Percentiles rank a stretch among this genome's conserved stretches.
These are phyloP conservation scores for Meloidogyne hapla DNA, from an alignment of 1,140 invertebrate genomes.

Conservation along the genomic window DNA sequence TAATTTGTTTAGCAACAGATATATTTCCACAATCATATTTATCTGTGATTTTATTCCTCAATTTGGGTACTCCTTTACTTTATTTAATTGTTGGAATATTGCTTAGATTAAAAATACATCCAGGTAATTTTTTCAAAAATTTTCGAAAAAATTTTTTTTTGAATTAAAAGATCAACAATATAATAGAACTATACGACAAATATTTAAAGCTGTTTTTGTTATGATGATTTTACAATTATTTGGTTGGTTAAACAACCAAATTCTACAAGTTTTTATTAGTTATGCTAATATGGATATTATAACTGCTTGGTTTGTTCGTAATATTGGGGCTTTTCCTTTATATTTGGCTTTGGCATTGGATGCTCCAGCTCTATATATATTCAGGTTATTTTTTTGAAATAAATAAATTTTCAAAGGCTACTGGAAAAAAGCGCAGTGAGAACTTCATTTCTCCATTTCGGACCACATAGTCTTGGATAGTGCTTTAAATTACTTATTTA, in stretches of 20 bases:
- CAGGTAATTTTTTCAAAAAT: neutral
- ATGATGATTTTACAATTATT: constrained; percentile 6
- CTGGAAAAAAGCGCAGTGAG: too few relatives aligned
- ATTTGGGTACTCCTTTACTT: neutral
- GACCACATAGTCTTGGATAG: too few relatives aligned
- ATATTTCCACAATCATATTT: neutral
- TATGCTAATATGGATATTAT: neutral
- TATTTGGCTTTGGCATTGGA: neutral
- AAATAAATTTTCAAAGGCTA: neutral
- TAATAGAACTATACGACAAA: neutral
- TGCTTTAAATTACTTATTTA: too few relatives aligned
- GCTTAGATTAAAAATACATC: neutral
- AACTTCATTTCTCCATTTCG: too few relatives aligned
- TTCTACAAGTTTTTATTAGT: neutral
- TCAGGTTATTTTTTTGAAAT: neutral
- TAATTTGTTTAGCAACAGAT: neutral
- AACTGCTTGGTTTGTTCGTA: neutral
- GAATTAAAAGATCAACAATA: neutral
- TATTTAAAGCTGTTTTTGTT: constrained; percentile 2
- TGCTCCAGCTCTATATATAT: neutral
- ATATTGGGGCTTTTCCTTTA: neutral
- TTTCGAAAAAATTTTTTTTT: neutral
- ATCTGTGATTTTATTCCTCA: neutral
- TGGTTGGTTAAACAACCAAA: neutral
- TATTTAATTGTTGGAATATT: neutral